phyloP scores from a whole-genome alignment of 2,113 vertebrate genomes.

The Myotis yumanensis region DNA sequence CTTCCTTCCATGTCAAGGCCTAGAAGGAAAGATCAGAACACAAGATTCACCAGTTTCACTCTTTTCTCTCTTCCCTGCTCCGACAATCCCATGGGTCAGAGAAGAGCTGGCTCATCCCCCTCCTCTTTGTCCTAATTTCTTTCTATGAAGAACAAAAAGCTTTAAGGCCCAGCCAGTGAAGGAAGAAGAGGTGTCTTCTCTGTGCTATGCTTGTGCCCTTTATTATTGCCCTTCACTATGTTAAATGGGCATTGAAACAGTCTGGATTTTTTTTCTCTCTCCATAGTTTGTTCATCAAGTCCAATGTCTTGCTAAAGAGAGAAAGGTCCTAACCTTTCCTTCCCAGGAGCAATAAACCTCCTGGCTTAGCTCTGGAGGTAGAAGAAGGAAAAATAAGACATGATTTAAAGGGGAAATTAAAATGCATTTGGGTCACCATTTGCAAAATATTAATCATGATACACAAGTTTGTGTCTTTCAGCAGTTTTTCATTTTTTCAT shows the following conservation, averaged over 20 bases:
- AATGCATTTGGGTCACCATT: conserved; percentile 13
- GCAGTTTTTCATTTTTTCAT: background rate
- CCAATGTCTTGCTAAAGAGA: background rate
- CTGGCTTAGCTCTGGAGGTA: background rate
- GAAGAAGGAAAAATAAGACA: background rate
- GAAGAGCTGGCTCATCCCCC: background rate
- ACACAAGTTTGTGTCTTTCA: background rate
- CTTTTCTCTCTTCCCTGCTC: background rate
- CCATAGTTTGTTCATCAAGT: background rate
- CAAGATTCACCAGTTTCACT: background rate
- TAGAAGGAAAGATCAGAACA: background rate
- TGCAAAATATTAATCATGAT: conserved; percentile 13
- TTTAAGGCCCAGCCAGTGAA: background rate
- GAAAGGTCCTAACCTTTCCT: background rate
- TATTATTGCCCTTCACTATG: background rate
- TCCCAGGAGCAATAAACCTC: background rate
- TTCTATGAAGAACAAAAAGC: background rate
- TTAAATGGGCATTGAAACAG: background rate
- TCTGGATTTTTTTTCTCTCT: background rate
- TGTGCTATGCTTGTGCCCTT: background rate
- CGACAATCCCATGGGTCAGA: background rate
- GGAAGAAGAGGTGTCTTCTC: background rate
- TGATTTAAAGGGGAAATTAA: conserved; percentile 24
- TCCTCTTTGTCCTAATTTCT: background rate
- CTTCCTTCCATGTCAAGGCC: background rate